A percentile compares a stretch with the other conserved stretches of the same genome.
Evolutionary conservation across 2,888 invertebrate species (phyloP).

Genomic region (Steinernema hermaphroditum): DNA sequence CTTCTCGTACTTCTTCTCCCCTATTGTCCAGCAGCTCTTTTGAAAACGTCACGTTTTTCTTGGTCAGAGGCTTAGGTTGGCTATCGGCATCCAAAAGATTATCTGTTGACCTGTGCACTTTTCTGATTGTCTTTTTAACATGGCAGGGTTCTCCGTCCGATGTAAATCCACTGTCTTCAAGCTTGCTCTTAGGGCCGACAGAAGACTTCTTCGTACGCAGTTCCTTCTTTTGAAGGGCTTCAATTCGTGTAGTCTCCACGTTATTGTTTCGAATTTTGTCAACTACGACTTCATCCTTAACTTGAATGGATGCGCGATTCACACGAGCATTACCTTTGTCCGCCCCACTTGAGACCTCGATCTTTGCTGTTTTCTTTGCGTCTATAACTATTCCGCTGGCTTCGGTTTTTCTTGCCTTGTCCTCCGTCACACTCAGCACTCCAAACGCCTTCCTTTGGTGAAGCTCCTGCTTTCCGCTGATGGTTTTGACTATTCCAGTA

Average conservation of each 20-base stretch:
- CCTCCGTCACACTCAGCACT: not conserved
- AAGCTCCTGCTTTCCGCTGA: conserved; percentile 8
- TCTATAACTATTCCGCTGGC: not conserved
- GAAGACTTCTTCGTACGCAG: not conserved
- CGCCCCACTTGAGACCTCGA: not conserved
- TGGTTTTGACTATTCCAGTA: not conserved
- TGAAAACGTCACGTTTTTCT: conserved; percentile 35
- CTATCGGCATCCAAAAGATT: conserved; percentile 18
- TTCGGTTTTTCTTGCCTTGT: conserved; percentile 4
- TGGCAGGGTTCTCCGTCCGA: conserved; percentile 1
- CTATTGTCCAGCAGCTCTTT: conserved; percentile 4
- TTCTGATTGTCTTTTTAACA: conserved; percentile 8
- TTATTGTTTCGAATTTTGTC: not conserved
- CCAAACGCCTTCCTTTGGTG: not conserved
- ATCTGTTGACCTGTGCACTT: conserved; percentile 14
- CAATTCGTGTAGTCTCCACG: not conserved
- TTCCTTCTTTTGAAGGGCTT: not conserved
- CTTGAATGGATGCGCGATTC: not conserved
- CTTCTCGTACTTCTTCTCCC: too few species aligned
- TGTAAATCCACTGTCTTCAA: not conserved
- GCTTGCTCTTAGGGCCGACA: not conserved
- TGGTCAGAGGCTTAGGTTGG: not conserved
- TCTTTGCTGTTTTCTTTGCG: not conserved
- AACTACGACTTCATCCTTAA: not conserved
- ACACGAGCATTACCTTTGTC: not conserved